phyloP scores from a whole-genome alignment of 2,888 invertebrate genomes.

The Eremobia ochroleuca region DNA sequence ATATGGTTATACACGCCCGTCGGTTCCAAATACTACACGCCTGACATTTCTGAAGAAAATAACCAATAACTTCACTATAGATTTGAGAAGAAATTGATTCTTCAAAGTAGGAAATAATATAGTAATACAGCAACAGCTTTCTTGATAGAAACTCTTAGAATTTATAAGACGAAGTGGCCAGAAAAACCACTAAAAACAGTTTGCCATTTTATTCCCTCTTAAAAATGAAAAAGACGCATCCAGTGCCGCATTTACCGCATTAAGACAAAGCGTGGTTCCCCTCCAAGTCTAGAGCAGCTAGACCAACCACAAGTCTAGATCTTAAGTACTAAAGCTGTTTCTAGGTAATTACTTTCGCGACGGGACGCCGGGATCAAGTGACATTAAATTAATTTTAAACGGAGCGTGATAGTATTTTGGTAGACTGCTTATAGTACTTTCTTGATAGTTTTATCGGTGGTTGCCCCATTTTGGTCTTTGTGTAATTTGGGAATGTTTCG shows the following conservation, averaged over 20 bases:
- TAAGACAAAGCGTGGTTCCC: slow-evolving; percentile 54
- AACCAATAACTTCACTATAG: neutral
- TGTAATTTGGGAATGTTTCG: neutral
- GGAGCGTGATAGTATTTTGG: slow-evolving; percentile 56
- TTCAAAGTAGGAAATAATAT: neutral
- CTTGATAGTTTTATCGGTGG: slow-evolving; percentile 16
- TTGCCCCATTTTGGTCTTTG: neutral
- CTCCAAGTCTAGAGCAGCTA: slow-evolving; percentile 60
- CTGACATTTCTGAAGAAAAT: no score
- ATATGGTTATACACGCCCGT: no score
- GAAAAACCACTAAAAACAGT: slow-evolving; percentile 2
- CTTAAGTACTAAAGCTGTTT: slow-evolving; percentile 71
- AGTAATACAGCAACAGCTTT: neutral
- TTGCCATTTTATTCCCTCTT: neutral
- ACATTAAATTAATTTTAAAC: slow-evolving; percentile 68
- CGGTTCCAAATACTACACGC: no score
- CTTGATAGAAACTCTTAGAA: neutral
- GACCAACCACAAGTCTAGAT: slow-evolving; percentile 64
- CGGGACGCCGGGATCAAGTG: slow-evolving; percentile 60
- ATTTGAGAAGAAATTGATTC: neutral
- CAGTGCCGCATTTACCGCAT: slow-evolving; percentile 33
- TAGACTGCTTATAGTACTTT: slow-evolving; percentile 17
- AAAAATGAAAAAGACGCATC: slow-evolving; percentile 45
- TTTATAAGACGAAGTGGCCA: neutral
- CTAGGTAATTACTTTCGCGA: slow-evolving; percentile 72